Conservation (phyloP, 2,113 vertebrate genomes). For the Prionailurus viverrinus region DNA sequence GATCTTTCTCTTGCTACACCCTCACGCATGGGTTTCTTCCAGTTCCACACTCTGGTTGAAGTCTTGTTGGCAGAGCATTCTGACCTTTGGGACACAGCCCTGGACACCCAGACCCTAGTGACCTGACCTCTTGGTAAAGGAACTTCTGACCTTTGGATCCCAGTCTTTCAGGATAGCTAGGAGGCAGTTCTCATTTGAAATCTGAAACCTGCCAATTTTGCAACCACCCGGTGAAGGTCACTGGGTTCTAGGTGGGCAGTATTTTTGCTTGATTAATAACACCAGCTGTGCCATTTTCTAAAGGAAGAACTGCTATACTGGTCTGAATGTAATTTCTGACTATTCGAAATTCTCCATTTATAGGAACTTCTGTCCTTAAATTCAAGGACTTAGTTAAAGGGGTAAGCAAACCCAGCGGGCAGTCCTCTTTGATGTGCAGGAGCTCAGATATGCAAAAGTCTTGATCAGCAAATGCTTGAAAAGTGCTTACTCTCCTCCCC, state of each 20-base stretch:
- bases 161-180: background rate
- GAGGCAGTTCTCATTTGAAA: constrained; percentile 30
- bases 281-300: background rate
- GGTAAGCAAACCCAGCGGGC: constrained; percentile 65
- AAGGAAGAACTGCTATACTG: background rate
- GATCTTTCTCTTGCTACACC: background rate
- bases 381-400: constrained; percentile 51
- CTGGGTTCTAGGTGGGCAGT: background rate
- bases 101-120: constrained; percentile 38
- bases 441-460: constrained; percentile 72
- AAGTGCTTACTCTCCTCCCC: constrained; percentile 67
- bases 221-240: background rate
- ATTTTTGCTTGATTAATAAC: constrained; percentile 42
- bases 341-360: background rate
- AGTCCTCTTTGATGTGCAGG: constrained; percentile 63
- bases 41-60: background rate
- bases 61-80: background rate
- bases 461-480: constrained; percentile 67
- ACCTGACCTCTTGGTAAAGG: constrained; percentile 18
- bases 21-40: background rate
- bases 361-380: constrained; percentile 61
- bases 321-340: constrained; percentile 49
- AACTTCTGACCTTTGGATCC: constrained; percentile 46
- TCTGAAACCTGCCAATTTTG: constrained; percentile 47
- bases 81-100: constrained; percentile 19